Evolutionary conservation across 2,888 invertebrate genomes (phyloP).

Genomic region (Oxycera nigricornis): DNA sequence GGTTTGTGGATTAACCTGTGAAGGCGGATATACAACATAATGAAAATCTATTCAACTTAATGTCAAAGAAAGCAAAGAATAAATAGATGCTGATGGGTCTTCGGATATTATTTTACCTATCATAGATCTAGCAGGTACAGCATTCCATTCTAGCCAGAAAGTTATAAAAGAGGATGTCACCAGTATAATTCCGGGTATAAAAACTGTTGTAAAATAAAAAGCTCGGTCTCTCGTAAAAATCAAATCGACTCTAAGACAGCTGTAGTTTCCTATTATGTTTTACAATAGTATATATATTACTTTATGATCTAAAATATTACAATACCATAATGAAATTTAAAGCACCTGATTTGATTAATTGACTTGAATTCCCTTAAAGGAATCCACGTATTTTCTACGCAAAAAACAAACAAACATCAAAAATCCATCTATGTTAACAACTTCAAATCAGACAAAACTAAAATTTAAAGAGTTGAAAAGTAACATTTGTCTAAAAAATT

Average conservation of each 20-base stretch:
- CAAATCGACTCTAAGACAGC: conserved; percentile 92
- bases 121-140: conserved; percentile 95
- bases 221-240: conserved; percentile 95
- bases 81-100: conserved; percentile 11
- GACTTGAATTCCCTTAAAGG: too few species aligned
- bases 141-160: conserved; percentile 98
- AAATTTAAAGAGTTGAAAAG: too few species aligned
- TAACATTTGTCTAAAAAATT: too few species aligned
- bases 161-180: conserved; percentile 97
- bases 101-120: conserved; percentile 70
- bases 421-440: too few species aligned
- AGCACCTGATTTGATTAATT: too few species aligned
- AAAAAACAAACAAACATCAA: too few species aligned
- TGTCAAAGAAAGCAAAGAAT: conserved; percentile 22
- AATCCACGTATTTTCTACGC: too few species aligned
- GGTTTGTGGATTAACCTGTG: conserved; percentile 41
- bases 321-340: too few species aligned
- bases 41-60: not conserved
- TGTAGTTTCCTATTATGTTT: conserved; percentile 82
- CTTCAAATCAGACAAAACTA: too few species aligned
- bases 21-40: conserved; percentile 39
- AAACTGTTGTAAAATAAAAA: conserved; percentile 96
- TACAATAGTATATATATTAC: conserved; percentile 21
- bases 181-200: conserved; percentile 95
- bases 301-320: conserved; percentile 13